Base-by-base conservation (phyloP, 1,140 invertebrate species). In the Branchinecta lindahli region DNA sequence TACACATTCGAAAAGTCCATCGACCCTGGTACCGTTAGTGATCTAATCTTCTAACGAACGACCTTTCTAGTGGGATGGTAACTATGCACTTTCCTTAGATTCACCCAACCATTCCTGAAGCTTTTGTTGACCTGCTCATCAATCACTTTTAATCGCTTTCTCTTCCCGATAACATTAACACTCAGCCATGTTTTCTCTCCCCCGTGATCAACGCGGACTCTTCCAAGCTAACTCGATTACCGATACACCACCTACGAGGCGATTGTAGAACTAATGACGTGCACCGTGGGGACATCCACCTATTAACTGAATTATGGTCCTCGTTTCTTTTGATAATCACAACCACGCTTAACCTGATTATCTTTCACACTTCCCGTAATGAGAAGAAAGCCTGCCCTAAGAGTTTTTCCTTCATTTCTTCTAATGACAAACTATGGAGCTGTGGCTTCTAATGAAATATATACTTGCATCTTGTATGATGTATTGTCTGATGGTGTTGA, bases 291-390 rank as follows among this genome's bases (percentile, higher is more conserved):
- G 52, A 61, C 52, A 15, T 61, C 2, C 52, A 61, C 52, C 52
- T 61, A 61, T 61, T 61, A 61, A 61, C 52, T 15, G 18, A 61
- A 61, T 61, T 61, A 61, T 61, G 12, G 52, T 61, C 52, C 52
- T 61, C 18, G 52, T 61, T 61, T 61, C 52, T 61, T 61, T 61
- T 61, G 52, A 61, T 61, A 61, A 61, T 61, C 52, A 61, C 52
- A 61, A 61, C 52, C 52, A 20, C 52, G 52, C 52, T 61, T 61
- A 61, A 61, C 52, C 52, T 61, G 52, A 61, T 61, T 61, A 61
- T 61, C 52, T 12, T 61, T 61, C 52, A 61, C 52, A 61, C 52
- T 61, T 20, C 18, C 18, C 12, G 52, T 61, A 61, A 61, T 61
- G 52, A 61, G 52, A 61, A 15, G 52, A 33, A 33, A 33, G 33